phyloP scores from a whole-genome alignment of 2,113 vertebrate species.

The Passer domesticus region DNA sequence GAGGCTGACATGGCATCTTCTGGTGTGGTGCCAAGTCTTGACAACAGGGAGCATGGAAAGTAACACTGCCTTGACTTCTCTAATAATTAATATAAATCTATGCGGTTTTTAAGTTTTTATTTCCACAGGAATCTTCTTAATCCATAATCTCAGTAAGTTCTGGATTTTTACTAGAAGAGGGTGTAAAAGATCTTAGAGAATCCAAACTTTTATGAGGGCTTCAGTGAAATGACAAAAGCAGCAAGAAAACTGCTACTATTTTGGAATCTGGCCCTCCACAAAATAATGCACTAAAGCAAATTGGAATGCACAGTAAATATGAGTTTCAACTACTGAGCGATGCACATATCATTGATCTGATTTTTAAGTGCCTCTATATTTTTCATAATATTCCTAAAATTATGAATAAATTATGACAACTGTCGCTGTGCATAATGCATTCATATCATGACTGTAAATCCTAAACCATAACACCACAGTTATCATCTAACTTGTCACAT shows the following conservation, averaged over 20 bases:
- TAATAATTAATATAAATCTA: neutral
- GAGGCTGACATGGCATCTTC: neutral
- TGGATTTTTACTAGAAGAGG: neutral
- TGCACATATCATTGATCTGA: neutral
- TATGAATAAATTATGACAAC: conserved; percentile 18
- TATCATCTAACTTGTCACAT: neutral
- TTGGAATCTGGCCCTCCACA: neutral
- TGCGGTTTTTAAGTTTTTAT: neutral
- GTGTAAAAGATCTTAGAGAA: neutral
- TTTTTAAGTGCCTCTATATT: neutral
- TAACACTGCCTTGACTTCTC: neutral
- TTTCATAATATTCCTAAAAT: conserved; percentile 14
- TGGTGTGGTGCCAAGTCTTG: neutral
- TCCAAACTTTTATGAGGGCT: neutral
- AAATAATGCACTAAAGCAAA: neutral
- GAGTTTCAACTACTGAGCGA: neutral
- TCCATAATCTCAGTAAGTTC: neutral
- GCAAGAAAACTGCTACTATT: neutral
- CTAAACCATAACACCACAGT: neutral
- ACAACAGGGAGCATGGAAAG: neutral
- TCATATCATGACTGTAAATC: neutral
- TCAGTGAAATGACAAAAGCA: neutral
- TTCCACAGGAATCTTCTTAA: neutral
- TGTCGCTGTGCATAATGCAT: neutral
- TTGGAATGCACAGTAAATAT: neutral